A percentile compares a stretch with the other conserved stretches of the same genome.
These are phyloP conservation scores for Strix aluco DNA, from an alignment of 2,113 vertebrate genomes.

Conservation along the genomic window DNA sequence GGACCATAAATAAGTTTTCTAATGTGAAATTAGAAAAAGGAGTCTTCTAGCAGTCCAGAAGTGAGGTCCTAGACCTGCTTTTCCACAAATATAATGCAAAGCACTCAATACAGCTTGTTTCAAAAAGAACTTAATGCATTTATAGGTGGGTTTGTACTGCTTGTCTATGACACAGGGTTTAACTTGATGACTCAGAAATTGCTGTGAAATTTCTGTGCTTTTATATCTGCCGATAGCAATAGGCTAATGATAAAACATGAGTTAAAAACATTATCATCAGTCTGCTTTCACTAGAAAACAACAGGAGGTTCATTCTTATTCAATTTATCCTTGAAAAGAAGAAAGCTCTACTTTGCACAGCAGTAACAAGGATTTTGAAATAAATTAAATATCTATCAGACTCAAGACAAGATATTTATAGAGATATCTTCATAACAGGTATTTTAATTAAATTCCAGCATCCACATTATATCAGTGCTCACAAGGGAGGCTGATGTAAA, in stretches of 20 bases:
- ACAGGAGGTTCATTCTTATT: neutral
- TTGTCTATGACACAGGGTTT: neutral
- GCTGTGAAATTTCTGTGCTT: neutral
- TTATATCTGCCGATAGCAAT: neutral
- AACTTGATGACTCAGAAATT: neutral
- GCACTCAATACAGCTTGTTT: neutral
- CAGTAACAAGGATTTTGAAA: neutral
- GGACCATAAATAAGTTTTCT: neutral
- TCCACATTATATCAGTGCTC: neutral
- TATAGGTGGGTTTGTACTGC: neutral
- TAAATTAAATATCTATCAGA: neutral
- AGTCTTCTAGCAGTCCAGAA: neutral
- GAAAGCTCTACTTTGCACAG: neutral
- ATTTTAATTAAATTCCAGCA: constrained; percentile 26
- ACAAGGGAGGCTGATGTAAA: neutral
- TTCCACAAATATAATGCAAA: neutral
- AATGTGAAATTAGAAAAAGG: neutral
- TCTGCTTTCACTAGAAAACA: neutral
- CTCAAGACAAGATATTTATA: constrained; percentile 2
- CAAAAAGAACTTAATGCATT: neutral
- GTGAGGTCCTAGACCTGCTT: neutral
- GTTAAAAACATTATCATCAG: neutral
- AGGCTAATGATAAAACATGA: neutral
- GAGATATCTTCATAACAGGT: neutral
- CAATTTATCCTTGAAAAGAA: neutral